Percentiles rank a stretch among this genome's conserved stretches.
These are phyloP conservation scores for Caenorhabditis macrosperma DNA, from an alignment of 2,888 invertebrate genomes.

Conservation along the genomic window DNA sequence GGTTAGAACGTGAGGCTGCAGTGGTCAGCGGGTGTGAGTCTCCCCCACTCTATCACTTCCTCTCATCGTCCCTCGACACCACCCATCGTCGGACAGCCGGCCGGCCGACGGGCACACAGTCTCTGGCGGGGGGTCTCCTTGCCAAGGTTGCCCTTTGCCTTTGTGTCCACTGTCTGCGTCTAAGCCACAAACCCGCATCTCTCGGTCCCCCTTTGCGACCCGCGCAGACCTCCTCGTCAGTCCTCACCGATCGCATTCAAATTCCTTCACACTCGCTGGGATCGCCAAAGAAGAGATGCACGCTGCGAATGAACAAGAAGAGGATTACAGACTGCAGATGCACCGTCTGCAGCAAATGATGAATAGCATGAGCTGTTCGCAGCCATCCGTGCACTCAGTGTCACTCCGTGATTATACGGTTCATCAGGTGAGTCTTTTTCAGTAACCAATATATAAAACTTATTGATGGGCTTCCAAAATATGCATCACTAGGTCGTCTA, in stretches of 20 bases:
- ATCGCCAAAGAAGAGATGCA: not conserved
- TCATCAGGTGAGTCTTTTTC: constrained; percentile 12
- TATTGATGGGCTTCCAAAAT: no score
- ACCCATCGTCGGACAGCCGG: not conserved
- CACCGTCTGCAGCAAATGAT: constrained; percentile 44
- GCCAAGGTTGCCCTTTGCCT: constrained; percentile 36
- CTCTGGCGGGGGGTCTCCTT: no score
- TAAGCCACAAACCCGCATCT: not conserved
- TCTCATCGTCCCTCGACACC: constrained; percentile 2
- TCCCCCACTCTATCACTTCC: not conserved
- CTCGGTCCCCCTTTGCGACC: not conserved
- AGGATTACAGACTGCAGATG: constrained; percentile 17
- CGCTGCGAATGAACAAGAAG: not conserved
- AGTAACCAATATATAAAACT: no score
- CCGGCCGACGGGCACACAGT: not conserved
- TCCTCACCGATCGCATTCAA: no score
- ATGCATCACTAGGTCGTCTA: no score
- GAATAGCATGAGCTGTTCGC: constrained; percentile 34
- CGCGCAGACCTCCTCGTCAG: not conserved
- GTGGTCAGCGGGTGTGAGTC: not conserved
- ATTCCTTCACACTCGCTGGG: no score
- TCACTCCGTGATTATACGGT: constrained; percentile 16
- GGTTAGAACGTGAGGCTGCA: not conserved
- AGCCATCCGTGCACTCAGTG: not conserved
- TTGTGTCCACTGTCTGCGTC: not conserved